Conservation (phyloP, 2,888 invertebrate species). For the Leptarthrus brevirostris region DNA sequence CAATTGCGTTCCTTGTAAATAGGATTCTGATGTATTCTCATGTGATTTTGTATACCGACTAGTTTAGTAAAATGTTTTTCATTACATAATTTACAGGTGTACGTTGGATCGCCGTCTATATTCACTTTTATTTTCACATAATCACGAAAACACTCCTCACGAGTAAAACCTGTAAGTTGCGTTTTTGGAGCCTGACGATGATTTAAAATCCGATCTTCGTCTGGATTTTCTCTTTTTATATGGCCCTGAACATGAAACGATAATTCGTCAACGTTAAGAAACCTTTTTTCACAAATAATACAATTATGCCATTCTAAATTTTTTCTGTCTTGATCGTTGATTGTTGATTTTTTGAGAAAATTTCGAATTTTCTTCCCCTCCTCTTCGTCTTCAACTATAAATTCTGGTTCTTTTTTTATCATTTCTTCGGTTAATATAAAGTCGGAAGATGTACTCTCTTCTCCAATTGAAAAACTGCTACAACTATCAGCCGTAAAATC, state of each 20-base stretch:
- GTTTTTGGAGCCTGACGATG: conserved; percentile 43
- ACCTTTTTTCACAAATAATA: conserved; percentile 52
- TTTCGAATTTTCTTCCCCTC: conserved; percentile 46
- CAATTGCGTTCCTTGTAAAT: conserved; percentile 51
- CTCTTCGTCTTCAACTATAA: conserved; percentile 49
- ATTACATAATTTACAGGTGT: conserved; percentile 48
- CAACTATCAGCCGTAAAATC: conserved; percentile 51
- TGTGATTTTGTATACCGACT: conserved; percentile 50
- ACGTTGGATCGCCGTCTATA: conserved; percentile 49
- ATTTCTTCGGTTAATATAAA: conserved; percentile 47
- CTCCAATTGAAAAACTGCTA: conserved; percentile 40
- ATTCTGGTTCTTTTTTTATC: conserved; percentile 53
- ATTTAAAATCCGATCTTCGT: not conserved
- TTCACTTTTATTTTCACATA: conserved; percentile 50
- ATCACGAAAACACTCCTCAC: conserved; percentile 50
- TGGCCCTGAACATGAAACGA: conserved; percentile 49
- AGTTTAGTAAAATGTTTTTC: conserved; percentile 46
- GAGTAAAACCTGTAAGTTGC: conserved; percentile 47
- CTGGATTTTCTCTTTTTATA: conserved; percentile 36
- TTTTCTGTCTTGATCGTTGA: conserved; percentile 30
- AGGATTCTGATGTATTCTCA: conserved; percentile 52
- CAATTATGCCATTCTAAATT: conserved; percentile 52
- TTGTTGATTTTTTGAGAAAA: conserved; percentile 36
- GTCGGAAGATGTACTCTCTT: conserved; percentile 19
- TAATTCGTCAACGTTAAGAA: conserved; percentile 46